Evolutionary conservation across 64 coral and sea anemone species (phyloP), one percentile per base, ranked within the genome.

Genomic region (Acropora tenuis): DNA sequence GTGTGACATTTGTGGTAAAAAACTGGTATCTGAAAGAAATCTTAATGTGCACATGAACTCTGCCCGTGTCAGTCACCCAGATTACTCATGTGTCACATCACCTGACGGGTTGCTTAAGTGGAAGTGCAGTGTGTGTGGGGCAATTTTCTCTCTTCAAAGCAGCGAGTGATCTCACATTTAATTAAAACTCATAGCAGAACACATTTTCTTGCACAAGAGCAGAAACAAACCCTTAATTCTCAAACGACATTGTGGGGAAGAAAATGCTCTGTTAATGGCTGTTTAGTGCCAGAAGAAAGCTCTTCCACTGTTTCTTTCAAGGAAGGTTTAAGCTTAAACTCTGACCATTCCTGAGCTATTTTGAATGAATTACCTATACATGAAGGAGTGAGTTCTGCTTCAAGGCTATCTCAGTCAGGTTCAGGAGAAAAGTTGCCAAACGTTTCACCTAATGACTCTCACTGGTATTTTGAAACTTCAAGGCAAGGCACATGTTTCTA

Each of bases 101-200:
- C 1, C 17, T 75, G 69, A 75, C 20, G 52, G 73, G 12, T 8
- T 74, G 0, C 47, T 53, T 15, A 87, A 87, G 50, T 87, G 85
- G 85, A 74, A 74, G 52, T 87, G 69, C 69, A 55, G 69, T 75
- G 50, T 75, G 18, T 87, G 85, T 8, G 8, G 52, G 8, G 52
- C 19, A 87, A 55, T 40, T n/a, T 75, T 40, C 47, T 72, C 1
- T 73, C 65, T 87, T 87, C 85, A 0, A 87, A 87, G 68, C 85
- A 87, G 73, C 46, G 85, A 6, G 43, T 87, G 10, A 87, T 73
- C 20, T 53, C 68, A 40, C 85, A 87, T 87, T 75, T 87, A 55
- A 19, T 75, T 42, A 87, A 50, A 87, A 87, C 50, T 41, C 85
- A 87, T 75, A 69, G 46, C 5, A 87, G 48, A 75, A 87, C 85